Evolutionary conservation across 2,888 invertebrate genomes (phyloP), one percentile per base, ranked within the genome.

Genomic region (Meghimatium bilineatum): DNA sequence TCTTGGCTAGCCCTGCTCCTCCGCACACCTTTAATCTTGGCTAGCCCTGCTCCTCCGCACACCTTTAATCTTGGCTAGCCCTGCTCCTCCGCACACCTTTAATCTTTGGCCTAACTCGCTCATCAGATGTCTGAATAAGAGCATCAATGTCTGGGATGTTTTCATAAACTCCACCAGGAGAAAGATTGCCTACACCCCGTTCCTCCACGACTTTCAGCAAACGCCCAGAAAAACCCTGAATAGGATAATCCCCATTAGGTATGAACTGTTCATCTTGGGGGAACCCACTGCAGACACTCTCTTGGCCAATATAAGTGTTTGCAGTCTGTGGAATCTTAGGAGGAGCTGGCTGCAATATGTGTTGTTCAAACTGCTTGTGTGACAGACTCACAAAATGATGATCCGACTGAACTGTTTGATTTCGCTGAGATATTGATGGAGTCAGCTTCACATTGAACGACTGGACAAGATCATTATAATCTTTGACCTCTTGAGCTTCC

Each of bases 141-240:
- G 23, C 34, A 56, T 52, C 52, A 10, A 75, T 75, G 34, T 75
- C 12, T 12, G 75, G 75, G 32, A 75, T 34, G 29, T 75, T 75
- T 56, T 52, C 75, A 49, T 1, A n/a, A 1, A n/a, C 52, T 56
- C 23, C 26, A 12, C 32, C 6, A 17, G 52, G 20, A 34, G 32
- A 26, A 38, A 1, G 38, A 71, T 0, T 10, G 6, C 38, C 23
- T 10, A n/a, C 38, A 8, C 3, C 26, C 8, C 52, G 32, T 52
- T 52, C 10, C 34, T 34, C 74, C 29, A 29, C n/a, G 0, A 52
- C 17, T 5, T 56, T n/a, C 32, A 34, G 32, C 1, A 32, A 32
- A 12, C 32, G 23, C 32, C 66, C 66, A 66, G 32, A 66, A 32
- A 66, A 8, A 32, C 66, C 66, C 14, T 66, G 66, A 32, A 66